Percentiles rank a stretch among this genome's conserved stretches.
These are phyloP conservation scores for Nasonia giraulti DNA, from an alignment of 1,140 invertebrate genomes.

Conservation along the genomic window DNA sequence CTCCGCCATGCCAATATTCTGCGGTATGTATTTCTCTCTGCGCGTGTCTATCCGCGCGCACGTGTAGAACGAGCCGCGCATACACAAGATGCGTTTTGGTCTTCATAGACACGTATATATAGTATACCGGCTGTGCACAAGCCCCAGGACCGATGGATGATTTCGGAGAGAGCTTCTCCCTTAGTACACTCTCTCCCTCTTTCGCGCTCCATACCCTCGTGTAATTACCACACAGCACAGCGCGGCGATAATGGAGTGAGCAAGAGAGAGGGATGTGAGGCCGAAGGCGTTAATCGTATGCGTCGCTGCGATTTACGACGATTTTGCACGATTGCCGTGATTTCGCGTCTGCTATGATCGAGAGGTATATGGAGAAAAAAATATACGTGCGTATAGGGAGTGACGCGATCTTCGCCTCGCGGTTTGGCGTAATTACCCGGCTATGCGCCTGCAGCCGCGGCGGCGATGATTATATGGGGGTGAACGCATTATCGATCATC, in stretches of 20 bases:
- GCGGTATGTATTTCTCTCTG: neutral
- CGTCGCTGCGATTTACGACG: neutral
- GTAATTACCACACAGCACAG: neutral
- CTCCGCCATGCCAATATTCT: neutral
- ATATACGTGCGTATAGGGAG: neutral
- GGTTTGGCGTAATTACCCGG: too few species aligned
- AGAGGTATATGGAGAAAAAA: neutral
- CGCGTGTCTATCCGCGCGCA: neutral
- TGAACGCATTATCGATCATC: slow-evolving; percentile 1
- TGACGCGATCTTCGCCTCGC: neutral
- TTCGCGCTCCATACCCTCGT: neutral
- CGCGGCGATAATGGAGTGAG: neutral
- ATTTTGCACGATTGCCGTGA: neutral
- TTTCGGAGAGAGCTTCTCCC: neutral
- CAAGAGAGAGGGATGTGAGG: neutral
- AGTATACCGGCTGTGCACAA: neutral
- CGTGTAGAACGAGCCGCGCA: slow-evolving; percentile 7
- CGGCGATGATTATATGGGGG: neutral
- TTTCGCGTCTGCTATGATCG: neutral
- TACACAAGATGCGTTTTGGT: neutral
- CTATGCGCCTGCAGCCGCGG: neutral
- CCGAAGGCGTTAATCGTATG: neutral
- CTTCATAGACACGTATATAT: too few species aligned
- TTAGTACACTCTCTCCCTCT: neutral
- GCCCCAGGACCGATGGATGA: neutral